These are phyloP conservation scores for Gisinianus flammeolus DNA, from an alignment of 2,888 invertebrate genomes.

Conservation along the genomic window DNA sequence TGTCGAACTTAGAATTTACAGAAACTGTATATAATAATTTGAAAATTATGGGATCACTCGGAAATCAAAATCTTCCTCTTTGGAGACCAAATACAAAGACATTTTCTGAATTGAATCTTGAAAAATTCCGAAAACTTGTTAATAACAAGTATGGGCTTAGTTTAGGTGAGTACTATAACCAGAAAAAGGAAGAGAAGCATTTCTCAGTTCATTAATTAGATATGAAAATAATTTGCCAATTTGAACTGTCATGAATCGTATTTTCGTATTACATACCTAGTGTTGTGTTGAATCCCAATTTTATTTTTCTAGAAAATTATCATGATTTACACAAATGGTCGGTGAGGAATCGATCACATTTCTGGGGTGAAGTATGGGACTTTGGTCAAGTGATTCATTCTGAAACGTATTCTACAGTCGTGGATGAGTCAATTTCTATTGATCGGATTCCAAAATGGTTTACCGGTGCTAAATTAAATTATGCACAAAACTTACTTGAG, in stretches of 20 bases:
- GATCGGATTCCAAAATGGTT: slow-evolving; percentile 66
- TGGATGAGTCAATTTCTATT: slow-evolving; percentile 60
- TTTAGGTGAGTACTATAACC: slow-evolving; percentile 50
- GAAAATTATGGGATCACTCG: neutral
- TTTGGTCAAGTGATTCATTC: slow-evolving; percentile 58
- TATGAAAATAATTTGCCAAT: neutral
- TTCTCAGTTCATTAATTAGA: neutral
- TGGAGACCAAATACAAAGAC: slow-evolving; percentile 51
- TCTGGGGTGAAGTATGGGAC: slow-evolving; percentile 60
- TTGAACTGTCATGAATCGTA: no score
- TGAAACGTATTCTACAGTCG: slow-evolving; percentile 51
- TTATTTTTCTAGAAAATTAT: slow-evolving; percentile 57
- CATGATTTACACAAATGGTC: slow-evolving; percentile 59
- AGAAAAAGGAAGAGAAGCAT: slow-evolving; percentile 49
- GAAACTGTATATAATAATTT: no score
- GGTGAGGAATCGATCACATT: slow-evolving; percentile 53
- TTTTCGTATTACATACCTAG: no score
- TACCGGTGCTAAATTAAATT: slow-evolving; percentile 64
- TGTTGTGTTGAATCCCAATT: no score
- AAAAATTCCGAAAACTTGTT: slow-evolving; percentile 49
- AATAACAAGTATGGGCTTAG: slow-evolving; percentile 53
- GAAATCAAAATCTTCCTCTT: slow-evolving; percentile 36
- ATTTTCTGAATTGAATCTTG: slow-evolving; percentile 46
- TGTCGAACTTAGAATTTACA: no score
- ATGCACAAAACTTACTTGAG: slow-evolving; percentile 65